Percentiles rank a stretch among this genome's conserved stretches.
These are phyloP conservation scores for Drosophila santomea DNA, from an alignment of 1,140 invertebrate species.

Conservation along the genomic window DNA sequence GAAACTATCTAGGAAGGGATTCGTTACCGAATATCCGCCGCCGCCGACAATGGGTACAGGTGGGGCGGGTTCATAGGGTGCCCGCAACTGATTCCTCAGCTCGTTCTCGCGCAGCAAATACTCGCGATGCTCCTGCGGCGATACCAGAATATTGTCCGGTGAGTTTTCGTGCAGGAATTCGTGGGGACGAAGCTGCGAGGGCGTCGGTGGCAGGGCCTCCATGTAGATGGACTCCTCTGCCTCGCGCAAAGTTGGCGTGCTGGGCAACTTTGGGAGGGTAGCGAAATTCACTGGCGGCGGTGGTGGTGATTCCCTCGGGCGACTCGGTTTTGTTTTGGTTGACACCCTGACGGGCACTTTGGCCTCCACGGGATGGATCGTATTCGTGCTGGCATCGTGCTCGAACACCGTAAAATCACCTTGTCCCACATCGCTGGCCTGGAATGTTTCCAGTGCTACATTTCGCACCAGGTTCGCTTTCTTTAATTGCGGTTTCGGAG, in stretches of 20 bases:
- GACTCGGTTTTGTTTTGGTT: slow-evolving; percentile 38
- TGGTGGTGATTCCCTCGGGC: slow-evolving; percentile 70
- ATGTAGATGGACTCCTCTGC: slow-evolving; percentile 72
- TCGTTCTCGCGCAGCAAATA: slow-evolving; percentile 81
- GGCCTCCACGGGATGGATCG: slow-evolving; percentile 64
- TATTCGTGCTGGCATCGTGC: slow-evolving; percentile 79
- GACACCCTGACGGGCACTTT: slow-evolving; percentile 62
- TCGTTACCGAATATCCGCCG: slow-evolving; percentile 77
- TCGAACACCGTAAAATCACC: slow-evolving; percentile 83
- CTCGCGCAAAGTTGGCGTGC: slow-evolving; percentile 24
- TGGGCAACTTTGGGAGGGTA: slow-evolving; percentile 66
- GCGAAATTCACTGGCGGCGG: slow-evolving; percentile 79
- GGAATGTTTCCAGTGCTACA: slow-evolving; percentile 74
- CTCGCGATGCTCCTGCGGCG: slow-evolving; percentile 78
- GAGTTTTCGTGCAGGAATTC: slow-evolving; percentile 83
- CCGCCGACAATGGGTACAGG: slow-evolving; percentile 64
- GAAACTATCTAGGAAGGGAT: slow-evolving; percentile 77
- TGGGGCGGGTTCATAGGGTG: slow-evolving; percentile 71
- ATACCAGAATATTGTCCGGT: slow-evolving; percentile 77
- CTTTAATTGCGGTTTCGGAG: slow-evolving; percentile 80
- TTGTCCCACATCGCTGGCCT: slow-evolving; percentile 77
- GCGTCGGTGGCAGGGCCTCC: slow-evolving; percentile 69
- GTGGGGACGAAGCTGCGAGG: slow-evolving; percentile 59
- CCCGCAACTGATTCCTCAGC: slow-evolving; percentile 75
- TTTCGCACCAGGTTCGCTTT: slow-evolving; percentile 78